Evolutionary conservation across 2,888 invertebrate genomes (phyloP), one percentile per base, ranked within the genome.

Genomic region (Conistra vaccinii): DNA sequence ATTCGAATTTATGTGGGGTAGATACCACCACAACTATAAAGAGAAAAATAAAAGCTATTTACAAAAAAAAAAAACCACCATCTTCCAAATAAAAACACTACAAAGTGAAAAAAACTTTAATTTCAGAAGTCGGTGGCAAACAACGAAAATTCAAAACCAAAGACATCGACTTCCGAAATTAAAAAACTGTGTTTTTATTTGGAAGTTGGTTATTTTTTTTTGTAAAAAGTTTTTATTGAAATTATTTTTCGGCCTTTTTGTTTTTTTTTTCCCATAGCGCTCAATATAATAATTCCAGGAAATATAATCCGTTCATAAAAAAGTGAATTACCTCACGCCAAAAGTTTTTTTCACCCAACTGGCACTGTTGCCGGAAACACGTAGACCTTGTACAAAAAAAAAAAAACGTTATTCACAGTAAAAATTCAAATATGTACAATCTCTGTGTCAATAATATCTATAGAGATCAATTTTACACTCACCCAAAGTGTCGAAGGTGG

Each of bases 311-410:
- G n/a, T n/a, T 12, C 26, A 26, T 26, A 29, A 29, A 57, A 32
- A 57, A 20, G 3, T 29, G 3, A 29, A 93, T 92, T 81, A 95
- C 95, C 90, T 92, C 3, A 91, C 86, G 79, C 89, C 87, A 68
- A 82, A 86, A 62, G 76, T 87, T 84, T 90, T 93, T 84, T 96
- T 96, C 32, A 93, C 93, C 95, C 95, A 96, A 84, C 93, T 93
- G 20, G 93, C 92, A 81, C 94, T 94, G 82, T 93, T 92, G 0
- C 95, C 95, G n/a, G 95, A 94, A 73, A 92, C 86, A 79, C 90
- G 90, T n/a, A 84, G 73, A 32, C 95, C 95, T 95, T 83, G 17
- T 12, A 10, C 35, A 84, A 84, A 82, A 68, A 29, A 14, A 0
- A 7, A 58, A n/a, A n/a, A n/a, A n/a, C n/a, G n/a, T n/a, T n/a